Evolutionary conservation across 1,140 invertebrate species (phyloP).

Genomic region (Diachasma alloeum): DNA sequence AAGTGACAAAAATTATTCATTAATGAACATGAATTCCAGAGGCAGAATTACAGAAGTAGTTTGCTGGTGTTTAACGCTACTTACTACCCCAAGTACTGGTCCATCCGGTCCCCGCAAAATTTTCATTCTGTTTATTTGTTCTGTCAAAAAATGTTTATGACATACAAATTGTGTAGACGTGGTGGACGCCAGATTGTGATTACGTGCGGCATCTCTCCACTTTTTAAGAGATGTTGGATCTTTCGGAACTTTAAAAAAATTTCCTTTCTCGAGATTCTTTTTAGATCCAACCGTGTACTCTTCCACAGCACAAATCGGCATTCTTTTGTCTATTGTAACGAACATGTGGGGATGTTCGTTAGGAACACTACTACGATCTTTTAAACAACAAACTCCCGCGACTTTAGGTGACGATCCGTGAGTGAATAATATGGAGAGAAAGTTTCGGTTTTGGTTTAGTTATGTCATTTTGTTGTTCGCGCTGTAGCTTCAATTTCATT

Average conservation of each 20-base stretch:
- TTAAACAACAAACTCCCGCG: neutral
- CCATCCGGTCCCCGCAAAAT: neutral
- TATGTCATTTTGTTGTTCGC: too few species aligned
- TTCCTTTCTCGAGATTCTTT: neutral
- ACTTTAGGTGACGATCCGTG: neutral
- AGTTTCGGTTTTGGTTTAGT: too few species aligned
- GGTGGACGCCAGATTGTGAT: neutral
- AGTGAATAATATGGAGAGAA: neutral
- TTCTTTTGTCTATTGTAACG: too few species aligned
- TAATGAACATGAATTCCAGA: too few species aligned
- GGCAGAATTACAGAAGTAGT: neutral
- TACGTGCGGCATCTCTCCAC: neutral
- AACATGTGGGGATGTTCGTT: too few species aligned
- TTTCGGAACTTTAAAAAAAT: neutral
- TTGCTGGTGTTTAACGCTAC: neutral
- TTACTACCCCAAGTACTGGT: neutral
- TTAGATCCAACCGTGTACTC: too few species aligned
- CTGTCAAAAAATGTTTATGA: neutral
- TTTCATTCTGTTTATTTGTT: neutral
- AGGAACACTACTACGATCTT: neutral
- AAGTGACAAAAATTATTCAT: neutral
- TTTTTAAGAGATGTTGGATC: neutral
- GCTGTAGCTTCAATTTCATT: too few species aligned
- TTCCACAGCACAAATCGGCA: too few species aligned
- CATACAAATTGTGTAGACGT: neutral